Conservation (phyloP, 2,113 vertebrate species). For the Ophiodon elongatus region DNA sequence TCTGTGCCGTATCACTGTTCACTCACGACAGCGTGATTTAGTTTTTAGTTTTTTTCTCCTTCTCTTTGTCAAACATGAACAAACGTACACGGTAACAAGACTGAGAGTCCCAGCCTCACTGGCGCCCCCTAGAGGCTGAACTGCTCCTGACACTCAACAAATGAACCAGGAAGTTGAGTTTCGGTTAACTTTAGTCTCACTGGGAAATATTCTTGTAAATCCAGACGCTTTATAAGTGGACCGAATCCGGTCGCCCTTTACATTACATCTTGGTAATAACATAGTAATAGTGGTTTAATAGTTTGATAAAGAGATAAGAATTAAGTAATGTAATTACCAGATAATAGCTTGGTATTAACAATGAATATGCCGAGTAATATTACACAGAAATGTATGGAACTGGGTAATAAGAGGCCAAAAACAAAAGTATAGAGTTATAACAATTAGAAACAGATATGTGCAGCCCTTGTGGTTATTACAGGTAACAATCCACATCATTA, state of each 20-base stretch:
- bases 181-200: not conserved
- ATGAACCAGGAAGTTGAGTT: not conserved
- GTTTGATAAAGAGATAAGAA: not conserved
- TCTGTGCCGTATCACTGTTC: conserved; percentile 2
- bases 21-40: not conserved
- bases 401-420: too few relatives aligned
- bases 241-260: too few relatives aligned
- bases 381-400: too few relatives aligned
- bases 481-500: too few relatives aligned
- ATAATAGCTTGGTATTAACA: not conserved
- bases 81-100: not conserved
- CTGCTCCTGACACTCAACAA: not conserved
- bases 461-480: too few relatives aligned
- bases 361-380: not conserved
- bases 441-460: too few relatives aligned
- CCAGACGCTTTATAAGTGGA: not conserved
- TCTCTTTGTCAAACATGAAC: not conserved
- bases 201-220: not conserved
- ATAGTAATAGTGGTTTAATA: not conserved
- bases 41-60: too few relatives aligned
- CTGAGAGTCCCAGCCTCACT: not conserved
- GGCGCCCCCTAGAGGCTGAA: not conserved
- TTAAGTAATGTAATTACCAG: not conserved
- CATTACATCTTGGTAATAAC: too few relatives aligned
- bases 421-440: too few relatives aligned